phyloP scores from a whole-genome alignment of 1,140 invertebrate genomes.

The Macrobrachium nipponense region DNA sequence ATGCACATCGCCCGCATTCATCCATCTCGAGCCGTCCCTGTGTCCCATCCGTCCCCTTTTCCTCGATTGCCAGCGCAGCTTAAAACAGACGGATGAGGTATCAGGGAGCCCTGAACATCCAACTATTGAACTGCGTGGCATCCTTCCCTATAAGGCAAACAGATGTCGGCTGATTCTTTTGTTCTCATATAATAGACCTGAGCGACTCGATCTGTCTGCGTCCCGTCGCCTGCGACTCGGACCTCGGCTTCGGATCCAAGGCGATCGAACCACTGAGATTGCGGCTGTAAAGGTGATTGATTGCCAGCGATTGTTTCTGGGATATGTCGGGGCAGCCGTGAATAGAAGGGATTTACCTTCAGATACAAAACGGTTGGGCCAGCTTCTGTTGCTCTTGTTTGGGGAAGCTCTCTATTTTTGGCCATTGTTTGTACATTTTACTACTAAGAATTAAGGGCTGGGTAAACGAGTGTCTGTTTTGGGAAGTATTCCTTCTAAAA shows the following conservation, averaged over 20 bases:
- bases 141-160: conserved; percentile 60
- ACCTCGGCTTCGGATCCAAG: conserved; percentile 19
- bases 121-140: conserved; percentile 49
- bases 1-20: neutral
- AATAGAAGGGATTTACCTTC: neutral
- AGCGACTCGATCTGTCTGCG: conserved; percentile 56
- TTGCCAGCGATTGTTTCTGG: conserved; percentile 5
- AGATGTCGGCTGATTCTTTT: conserved; percentile 60
- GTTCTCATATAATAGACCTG: conserved; percentile 58
- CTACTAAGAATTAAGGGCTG: too few relatives aligned
- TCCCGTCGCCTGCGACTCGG: conserved; percentile 30
- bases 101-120: conserved; percentile 8
- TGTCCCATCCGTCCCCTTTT: neutral
- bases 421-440: too few relatives aligned
- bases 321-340: neutral
- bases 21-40: neutral
- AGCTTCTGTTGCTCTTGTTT: too few relatives aligned
- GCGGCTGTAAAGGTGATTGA: conserved; percentile 32
- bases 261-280: neutral
- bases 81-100: conserved; percentile 4
- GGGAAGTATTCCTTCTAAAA: too few relatives aligned
- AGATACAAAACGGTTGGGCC: too few relatives aligned
- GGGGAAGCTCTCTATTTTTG: too few relatives aligned
- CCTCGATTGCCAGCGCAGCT: neutral
- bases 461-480: too few relatives aligned